Base-by-base conservation (phyloP, 30 jellyfish, hydroid and myxozoan genomes). In the Euphysa ruthae region DNA sequence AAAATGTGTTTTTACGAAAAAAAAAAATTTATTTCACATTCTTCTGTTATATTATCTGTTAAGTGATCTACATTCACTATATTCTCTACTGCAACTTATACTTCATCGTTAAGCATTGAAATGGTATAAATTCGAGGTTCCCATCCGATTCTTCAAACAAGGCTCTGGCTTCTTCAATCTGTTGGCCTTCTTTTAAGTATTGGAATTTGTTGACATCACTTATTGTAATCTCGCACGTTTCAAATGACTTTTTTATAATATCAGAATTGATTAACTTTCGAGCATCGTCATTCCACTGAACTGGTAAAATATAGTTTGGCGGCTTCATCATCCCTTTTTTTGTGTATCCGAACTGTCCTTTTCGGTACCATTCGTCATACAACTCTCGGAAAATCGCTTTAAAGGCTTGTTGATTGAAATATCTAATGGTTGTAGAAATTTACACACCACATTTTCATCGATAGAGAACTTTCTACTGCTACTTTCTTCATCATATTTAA, bases 81-180 rank as follows among this genome's bases (percentile, higher is more conserved):
- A n/a, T n/a, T n/a, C n/a, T n/a, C n/a, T n/a, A n/a, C n/a, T n/a
- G n/a, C n/a, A n/a, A n/a, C 60, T 28, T 46, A 16, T 46, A 8
- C 60, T 16, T 46, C 60, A 46, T 46, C 60, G 2, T 1, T 8
- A 46, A 46, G 60, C 19, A 28, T 46, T 46, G 60, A 28, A 46
- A 16, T 46, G 60, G 60, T 46, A 8, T 28, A 46, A 46, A 46
- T 46, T 46, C 43, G 50, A 52, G 6, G 73, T 21, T 27, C 30
- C 27, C 27, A 49, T 50, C 18, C 60, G 74, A 50, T 51, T n/a
- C 75, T 6, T 55, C 81, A 32, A 55, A 56, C 33, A 56, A 42
- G 4, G 58, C 84, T 30, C 84, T 32, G 79, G 84, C 84, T 42
- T 72, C 84, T 30, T 56, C 84, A n/a, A 79, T 72, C 73, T 27